A percentile compares a stretch with the other conserved stretches of the same genome.
Conservation (phyloP, 2,113 vertebrate genomes). For the Gila orcuttii region DNA sequence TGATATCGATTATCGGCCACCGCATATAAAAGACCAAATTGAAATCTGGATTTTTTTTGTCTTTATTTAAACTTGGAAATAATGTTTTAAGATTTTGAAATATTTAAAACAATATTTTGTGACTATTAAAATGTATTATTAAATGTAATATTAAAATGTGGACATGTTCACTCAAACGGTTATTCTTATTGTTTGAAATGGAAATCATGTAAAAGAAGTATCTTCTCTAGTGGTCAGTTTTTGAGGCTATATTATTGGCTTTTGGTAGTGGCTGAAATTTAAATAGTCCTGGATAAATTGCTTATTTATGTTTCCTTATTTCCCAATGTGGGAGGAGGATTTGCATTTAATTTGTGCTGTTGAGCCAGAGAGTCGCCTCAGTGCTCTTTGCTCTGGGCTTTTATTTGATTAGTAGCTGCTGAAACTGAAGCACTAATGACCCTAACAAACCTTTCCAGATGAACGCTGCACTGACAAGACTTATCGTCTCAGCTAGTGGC, state of each 20-base stretch:
- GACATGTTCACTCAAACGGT: not conserved
- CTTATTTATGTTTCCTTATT: not conserved
- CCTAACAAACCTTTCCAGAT: conserved; percentile 6
- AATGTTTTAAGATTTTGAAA: not conserved
- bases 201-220: not conserved
- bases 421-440: conserved; percentile 33
- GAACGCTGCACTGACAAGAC: not conserved
- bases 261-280: not conserved
- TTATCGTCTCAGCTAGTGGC: not conserved
- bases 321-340: not conserved
- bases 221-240: not conserved
- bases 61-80: not conserved
- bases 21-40: not conserved
- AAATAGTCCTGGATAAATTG: not conserved
- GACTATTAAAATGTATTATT: not conserved
- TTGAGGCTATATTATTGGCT: not conserved
- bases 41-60: not conserved
- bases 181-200: not conserved
- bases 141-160: not conserved
- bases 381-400: conserved; percentile 7
- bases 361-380: not conserved
- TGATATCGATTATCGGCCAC: not conserved
- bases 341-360: not conserved
- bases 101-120: not conserved
- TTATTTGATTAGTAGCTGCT: conserved; percentile 33